Evolutionary conservation across 1,140 invertebrate species (phyloP), one percentile per base, ranked within the genome.

Genomic region (Rhynchophorus ferrugineus): DNA sequence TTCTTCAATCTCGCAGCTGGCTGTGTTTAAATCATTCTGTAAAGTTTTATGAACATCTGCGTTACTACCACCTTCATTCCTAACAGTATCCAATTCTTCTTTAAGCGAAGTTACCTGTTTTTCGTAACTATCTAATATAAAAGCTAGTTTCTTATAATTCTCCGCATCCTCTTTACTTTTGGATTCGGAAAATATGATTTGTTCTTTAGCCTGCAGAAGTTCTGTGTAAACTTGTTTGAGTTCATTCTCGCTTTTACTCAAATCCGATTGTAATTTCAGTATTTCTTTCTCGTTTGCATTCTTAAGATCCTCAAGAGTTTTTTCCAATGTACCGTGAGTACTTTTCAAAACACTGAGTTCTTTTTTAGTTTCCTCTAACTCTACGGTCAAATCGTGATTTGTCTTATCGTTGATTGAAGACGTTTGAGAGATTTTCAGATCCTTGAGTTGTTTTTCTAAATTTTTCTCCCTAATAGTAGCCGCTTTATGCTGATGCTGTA

Each of bases 401-500:
- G 5, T 29, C 24, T 29, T 29, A 29, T 29, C 24, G 24, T 29
- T 29, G 11, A 29, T 5, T 6, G 24, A 29, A 6, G 24, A 11
- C 24, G 11, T 11, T 29, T 29, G 24, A 11, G 5, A 6, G 5
- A 11, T 29, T 11, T 29, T 5, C 5, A 29, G 16, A 60, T 42
- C 11, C 33, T 57, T 58, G 20, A 57, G 42, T 34, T 65, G 55
- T 38, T 67, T 57, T 9, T 37, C 42, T 47, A 52, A 58, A 19
- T 69, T 39, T 41, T 58, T 50, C 22, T 60, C 37, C 20, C n/a
- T 58, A 8, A n/a, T 20, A 11, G 21, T 9, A 11, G 61, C 29
- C 2, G 21, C 29, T 35, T 56, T 49, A 22, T 59, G 51, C 61
- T 72, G 65, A 19, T 61, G 56, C 5, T 67, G 63, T 19, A 76